Percentiles rank a stretch among this genome's conserved stretches.
Evolutionary conservation across 2,797 vertebrate species (phyloP).

Genomic region (Anisognathus igniventris): DNA sequence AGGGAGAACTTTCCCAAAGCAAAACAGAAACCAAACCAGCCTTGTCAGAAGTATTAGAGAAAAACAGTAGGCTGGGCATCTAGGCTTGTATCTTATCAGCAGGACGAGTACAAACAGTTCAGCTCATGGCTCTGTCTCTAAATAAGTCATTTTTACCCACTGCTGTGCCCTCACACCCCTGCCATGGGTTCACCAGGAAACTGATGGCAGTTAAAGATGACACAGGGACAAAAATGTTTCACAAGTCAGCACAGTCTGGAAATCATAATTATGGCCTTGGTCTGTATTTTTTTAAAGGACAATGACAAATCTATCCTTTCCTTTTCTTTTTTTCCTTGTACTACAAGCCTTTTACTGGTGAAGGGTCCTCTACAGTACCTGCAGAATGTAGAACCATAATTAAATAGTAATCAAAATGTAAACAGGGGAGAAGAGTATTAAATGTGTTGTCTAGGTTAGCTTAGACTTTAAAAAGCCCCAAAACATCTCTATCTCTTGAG

Average conservation of each 20-base stretch:
- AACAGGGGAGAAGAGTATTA: background rate
- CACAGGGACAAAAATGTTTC: background rate
- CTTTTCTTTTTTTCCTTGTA: background rate
- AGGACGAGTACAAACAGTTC: background rate
- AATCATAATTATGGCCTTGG: background rate
- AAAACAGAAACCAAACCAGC: background rate
- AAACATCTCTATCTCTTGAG: background rate
- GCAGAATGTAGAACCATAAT: background rate
- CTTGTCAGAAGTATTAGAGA: background rate
- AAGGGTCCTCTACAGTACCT: background rate
- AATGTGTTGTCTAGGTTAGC: background rate
- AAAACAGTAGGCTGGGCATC: background rate
- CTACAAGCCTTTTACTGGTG: background rate
- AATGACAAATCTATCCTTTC: background rate
- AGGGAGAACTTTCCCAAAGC: background rate
- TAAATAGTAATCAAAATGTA: background rate
- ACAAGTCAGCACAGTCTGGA: background rate
- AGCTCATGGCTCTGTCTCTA: background rate
- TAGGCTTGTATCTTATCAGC: background rate
- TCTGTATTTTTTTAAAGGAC: background rate
- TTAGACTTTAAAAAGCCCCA: background rate
- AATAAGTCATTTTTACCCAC: background rate
- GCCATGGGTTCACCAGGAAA: fast-evolving
- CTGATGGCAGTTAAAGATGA: background rate
- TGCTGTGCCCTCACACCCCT: fast-evolving